These are phyloP conservation scores for Lasioglossum malachurum DNA, from an alignment of 2,888 invertebrate genomes.

Conservation along the genomic window DNA sequence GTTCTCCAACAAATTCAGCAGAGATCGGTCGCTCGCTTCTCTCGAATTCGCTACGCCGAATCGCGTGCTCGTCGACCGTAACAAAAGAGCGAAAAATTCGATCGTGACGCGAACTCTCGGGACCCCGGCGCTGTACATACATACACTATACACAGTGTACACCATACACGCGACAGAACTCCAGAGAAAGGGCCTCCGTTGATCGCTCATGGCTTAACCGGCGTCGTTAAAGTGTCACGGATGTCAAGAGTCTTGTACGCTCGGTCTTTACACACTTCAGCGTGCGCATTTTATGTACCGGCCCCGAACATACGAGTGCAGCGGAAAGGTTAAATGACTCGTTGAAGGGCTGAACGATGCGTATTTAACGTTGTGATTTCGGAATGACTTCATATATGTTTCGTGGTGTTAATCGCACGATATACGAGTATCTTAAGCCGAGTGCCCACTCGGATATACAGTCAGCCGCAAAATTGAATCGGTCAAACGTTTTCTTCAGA, in stretches of 20 bases:
- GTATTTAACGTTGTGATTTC: slow-evolving; percentile 5
- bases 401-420: background rate
- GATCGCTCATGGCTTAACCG: slow-evolving; percentile 52
- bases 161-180: slow-evolving; percentile 68
- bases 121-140: slow-evolving; percentile 21
- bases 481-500: no score
- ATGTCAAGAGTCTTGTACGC: slow-evolving; percentile 49
- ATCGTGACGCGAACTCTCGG: slow-evolving; percentile 66
- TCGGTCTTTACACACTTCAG: slow-evolving; percentile 32
- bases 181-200: slow-evolving; percentile 57
- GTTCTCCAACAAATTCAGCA: slow-evolving; percentile 42
- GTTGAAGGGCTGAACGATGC: slow-evolving; percentile 7
- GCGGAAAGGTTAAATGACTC: slow-evolving; percentile 9
- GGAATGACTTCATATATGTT: background rate
- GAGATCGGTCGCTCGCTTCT: slow-evolving; percentile 41
- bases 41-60: slow-evolving; percentile 49
- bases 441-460: background rate
- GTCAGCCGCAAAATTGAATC: background rate
- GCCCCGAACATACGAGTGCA: background rate
- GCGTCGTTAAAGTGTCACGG: slow-evolving; percentile 67
- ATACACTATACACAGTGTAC: background rate
- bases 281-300: slow-evolving; percentile 18
- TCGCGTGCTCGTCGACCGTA: slow-evolving; percentile 70
- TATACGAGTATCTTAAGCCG: background rate
- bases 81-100: slow-evolving; percentile 67